These are phyloP conservation scores for Heliconius charithonia DNA, from an alignment of 2,888 invertebrate species.

Conservation along the genomic window DNA sequence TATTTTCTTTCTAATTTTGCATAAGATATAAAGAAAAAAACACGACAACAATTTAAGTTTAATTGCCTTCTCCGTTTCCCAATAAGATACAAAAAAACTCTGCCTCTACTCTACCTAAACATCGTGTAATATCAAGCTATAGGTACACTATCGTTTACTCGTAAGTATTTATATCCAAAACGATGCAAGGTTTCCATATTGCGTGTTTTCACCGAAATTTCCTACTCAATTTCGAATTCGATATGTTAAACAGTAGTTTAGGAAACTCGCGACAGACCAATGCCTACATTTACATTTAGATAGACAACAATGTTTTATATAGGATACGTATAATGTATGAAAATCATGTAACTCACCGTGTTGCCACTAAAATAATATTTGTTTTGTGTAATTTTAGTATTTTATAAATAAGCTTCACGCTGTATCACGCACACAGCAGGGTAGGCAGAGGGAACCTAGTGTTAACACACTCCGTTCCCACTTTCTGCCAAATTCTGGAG, in stretches of 20 bases:
- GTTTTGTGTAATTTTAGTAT: neutral
- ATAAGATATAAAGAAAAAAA: too few relatives aligned
- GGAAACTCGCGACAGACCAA: conserved; percentile 19
- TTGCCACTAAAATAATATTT: conserved; percentile 26
- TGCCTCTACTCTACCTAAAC: neutral
- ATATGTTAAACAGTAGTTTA: conserved; percentile 32
- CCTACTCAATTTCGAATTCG: conserved; percentile 41
- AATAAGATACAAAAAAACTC: too few relatives aligned
- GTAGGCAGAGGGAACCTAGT: too few relatives aligned
- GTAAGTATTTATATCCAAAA: conserved; percentile 17
- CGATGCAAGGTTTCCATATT: conserved; percentile 34
- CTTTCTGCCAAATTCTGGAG: too few relatives aligned
- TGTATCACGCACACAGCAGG: too few relatives aligned
- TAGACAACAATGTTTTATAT: conserved; percentile 11
- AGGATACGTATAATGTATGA: conserved; percentile 40
- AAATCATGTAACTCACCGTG: conserved; percentile 39
- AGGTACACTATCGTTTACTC: neutral
- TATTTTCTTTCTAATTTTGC: too few relatives aligned
- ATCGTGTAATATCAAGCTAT: conserved; percentile 3
- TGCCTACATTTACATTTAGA: conserved; percentile 30
- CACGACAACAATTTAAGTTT: too few relatives aligned
- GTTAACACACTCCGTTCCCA: too few relatives aligned
- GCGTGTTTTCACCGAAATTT: conserved; percentile 47
- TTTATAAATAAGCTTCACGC: neutral
- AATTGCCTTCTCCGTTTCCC: too few relatives aligned